Evolutionary conservation across 2,113 vertebrate genomes (phyloP).

Genomic region (Chiloscyllium plagiosum): DNA sequence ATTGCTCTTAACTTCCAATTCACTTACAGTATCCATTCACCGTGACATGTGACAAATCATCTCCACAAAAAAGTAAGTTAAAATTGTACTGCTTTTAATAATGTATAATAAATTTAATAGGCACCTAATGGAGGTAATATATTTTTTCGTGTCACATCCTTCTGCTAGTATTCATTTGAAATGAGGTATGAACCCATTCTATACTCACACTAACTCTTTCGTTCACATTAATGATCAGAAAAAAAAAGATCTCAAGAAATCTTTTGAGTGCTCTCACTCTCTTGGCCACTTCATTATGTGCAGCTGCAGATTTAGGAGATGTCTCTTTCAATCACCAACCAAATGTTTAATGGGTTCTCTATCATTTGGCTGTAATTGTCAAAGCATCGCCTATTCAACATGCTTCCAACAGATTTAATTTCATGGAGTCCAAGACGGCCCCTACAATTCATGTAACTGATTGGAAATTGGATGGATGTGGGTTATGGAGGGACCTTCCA

Average conservation of each 20-base stretch:
- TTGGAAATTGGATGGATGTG: neutral
- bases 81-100: slow-evolving; percentile 15
- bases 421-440: neutral
- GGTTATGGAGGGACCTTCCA: neutral
- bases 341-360: neutral
- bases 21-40: neutral
- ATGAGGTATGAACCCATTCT: slow-evolving; percentile 19
- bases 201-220: neutral
- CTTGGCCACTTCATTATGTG: neutral
- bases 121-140: slow-evolving; percentile 16
- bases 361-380: neutral
- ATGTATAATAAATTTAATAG: slow-evolving; percentile 35
- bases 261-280: neutral
- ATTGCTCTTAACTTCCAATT: neutral
- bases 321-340: neutral
- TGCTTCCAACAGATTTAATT: neutral
- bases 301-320: neutral
- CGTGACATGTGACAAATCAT: neutral
- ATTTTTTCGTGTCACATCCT: neutral
- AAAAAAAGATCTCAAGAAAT: neutral
- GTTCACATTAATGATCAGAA: neutral
- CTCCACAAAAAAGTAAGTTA: neutral
- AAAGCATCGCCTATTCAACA: neutral
- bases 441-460: neutral
- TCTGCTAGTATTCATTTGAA: neutral